phyloP scores from a whole-genome alignment of 2,797 vertebrate species.

The Intellagama lesueurii region DNA sequence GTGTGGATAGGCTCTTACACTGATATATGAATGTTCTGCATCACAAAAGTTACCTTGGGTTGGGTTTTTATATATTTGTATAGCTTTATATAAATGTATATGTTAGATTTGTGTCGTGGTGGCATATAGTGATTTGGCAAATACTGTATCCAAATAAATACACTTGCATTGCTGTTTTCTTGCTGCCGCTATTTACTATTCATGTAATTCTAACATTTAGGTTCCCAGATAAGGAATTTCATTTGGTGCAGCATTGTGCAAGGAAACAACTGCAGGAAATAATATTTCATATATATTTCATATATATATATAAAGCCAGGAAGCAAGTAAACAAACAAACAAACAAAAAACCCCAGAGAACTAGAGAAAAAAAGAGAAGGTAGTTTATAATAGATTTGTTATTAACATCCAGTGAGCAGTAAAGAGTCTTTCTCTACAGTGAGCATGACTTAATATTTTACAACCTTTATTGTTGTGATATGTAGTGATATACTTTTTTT shows the following conservation, averaged over 20 bases:
- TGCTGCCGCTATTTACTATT: constrained; percentile 10
- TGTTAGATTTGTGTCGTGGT: not conserved
- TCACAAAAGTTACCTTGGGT: not conserved
- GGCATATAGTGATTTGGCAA: constrained; percentile 1
- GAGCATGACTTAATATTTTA: not conserved
- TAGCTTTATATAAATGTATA: not conserved
- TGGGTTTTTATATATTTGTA: not conserved
- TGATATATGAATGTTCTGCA: not conserved
- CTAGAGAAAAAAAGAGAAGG: not conserved
- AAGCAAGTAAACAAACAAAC: not conserved
- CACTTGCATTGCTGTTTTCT: constrained; percentile 16
- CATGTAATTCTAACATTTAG: not conserved
- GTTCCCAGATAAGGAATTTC: constrained; percentile 20
- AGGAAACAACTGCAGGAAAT: not conserved
- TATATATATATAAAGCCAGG: not conserved
- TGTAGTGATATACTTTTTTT: not conserved
- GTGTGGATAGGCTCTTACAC: not conserved
- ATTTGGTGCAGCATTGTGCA: not conserved
- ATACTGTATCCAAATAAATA: constrained; percentile 14
- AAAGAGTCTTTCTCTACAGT: not conserved
- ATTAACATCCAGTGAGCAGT: not conserved
- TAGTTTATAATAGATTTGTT: not conserved
- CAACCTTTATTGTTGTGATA: not conserved
- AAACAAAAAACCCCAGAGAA: not conserved
- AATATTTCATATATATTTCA: not conserved